Conservation (phyloP, 2,113 vertebrate genomes). For the Neogobius melanostomus region DNA sequence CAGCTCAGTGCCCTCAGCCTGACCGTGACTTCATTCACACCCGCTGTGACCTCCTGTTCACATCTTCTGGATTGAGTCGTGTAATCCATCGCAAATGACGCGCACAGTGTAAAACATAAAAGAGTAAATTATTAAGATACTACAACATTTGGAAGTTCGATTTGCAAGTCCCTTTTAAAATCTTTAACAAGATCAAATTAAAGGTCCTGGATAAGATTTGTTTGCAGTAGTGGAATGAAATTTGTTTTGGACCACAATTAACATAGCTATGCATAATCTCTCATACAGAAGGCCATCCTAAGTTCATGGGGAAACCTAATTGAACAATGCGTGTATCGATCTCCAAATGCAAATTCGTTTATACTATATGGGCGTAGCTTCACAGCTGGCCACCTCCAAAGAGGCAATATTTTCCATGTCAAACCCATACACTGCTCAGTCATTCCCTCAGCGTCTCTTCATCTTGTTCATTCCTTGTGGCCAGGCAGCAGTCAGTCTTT, state of each 20-base stretch:
- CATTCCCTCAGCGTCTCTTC: conserved; percentile 36
- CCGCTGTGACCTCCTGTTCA: conserved; percentile 33
- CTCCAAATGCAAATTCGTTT: too few species aligned
- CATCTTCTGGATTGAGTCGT: conserved; percentile 13
- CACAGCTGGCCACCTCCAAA: conserved; percentile 19
- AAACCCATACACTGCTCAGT: background rate
- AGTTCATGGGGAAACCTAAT: background rate
- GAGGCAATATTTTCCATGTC: too few species aligned
- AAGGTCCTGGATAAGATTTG: background rate
- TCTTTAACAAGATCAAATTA: background rate
- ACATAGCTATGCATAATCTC: too few species aligned
- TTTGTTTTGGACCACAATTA: too few species aligned
- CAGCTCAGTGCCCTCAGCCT: conserved; percentile 32
- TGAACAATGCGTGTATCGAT: background rate
- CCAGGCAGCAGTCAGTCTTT: conserved; percentile 46
- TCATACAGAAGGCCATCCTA: too few species aligned
- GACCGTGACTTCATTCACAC: conserved; percentile 48
- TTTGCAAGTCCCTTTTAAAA: too few species aligned
- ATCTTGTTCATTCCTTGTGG: conserved; percentile 28
- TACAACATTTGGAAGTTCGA: too few species aligned
- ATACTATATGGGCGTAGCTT: too few species aligned
- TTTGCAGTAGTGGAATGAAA: too few species aligned
- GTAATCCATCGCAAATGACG: background rate
- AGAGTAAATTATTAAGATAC: too few species aligned
- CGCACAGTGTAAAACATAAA: background rate